phyloP scores from a whole-genome alignment of 2,797 vertebrate species.

The Steatocranus sp. region DNA sequence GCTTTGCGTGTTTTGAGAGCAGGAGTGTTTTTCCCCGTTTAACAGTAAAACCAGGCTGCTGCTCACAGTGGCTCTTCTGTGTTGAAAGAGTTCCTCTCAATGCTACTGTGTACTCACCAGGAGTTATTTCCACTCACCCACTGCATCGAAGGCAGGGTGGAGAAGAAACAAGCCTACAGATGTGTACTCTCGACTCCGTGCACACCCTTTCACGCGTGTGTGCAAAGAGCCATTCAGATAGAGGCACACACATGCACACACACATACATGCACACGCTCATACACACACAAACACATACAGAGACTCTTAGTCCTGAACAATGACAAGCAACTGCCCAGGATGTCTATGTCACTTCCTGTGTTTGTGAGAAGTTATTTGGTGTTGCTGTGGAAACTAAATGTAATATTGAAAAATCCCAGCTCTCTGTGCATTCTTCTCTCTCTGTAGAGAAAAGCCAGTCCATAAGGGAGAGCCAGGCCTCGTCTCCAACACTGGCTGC shows the following conservation, averaged over 20 bases:
- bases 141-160: slow-evolving; percentile 38
- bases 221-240: slow-evolving; percentile 7
- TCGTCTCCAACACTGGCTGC: slow-evolving; percentile 71
- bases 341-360: slow-evolving; percentile 71
- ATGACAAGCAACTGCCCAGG: slow-evolving; percentile 64
- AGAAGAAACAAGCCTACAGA: slow-evolving; percentile 43
- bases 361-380: slow-evolving; percentile 66
- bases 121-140: slow-evolving; percentile 54
- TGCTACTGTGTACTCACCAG: slow-evolving; percentile 65
- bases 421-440: slow-evolving; percentile 21
- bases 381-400: slow-evolving; percentile 68
- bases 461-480: slow-evolving; percentile 73
- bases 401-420: slow-evolving; percentile 51
- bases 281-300: not conserved
- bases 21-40: slow-evolving; percentile 53
- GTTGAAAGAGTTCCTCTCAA: slow-evolving; percentile 46
- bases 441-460: slow-evolving; percentile 79
- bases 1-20: slow-evolving; percentile 50
- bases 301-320: slow-evolving; percentile 46
- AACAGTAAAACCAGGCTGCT: slow-evolving; percentile 44
- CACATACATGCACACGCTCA: not conserved
- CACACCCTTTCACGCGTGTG: slow-evolving; percentile 32
- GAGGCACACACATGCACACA: not conserved
- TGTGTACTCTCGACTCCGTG: slow-evolving; percentile 15
- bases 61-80: slow-evolving; percentile 69